These are phyloP conservation scores for Neria commutata DNA, from an alignment of 2,888 invertebrate species.

Conservation along the genomic window DNA sequence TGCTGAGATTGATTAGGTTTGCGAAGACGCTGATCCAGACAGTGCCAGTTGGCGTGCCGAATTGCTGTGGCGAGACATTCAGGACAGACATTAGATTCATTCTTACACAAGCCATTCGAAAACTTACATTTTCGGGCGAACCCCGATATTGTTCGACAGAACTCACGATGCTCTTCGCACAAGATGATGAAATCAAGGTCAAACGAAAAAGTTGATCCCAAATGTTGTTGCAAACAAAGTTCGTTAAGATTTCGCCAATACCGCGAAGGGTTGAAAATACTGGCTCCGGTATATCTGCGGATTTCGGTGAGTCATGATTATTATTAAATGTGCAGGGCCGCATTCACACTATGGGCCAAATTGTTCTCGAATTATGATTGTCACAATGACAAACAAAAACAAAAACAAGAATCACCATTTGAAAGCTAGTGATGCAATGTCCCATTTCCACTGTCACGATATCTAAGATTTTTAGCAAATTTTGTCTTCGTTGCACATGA, in stretches of 20 bases:
- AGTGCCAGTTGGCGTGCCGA: constrained; percentile 54
- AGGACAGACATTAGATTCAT: not conserved
- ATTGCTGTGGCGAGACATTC: constrained; percentile 44
- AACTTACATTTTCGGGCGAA: constrained; percentile 44
- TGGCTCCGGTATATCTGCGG: constrained; percentile 70
- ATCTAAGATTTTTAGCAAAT: no score
- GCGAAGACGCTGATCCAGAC: constrained; percentile 66
- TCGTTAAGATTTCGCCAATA: constrained; percentile 78
- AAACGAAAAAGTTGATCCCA: constrained; percentile 73
- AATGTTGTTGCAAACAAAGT: constrained; percentile 77
- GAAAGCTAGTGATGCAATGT: no score
- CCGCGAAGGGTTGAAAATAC: constrained; percentile 75
- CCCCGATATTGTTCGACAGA: constrained; percentile 43
- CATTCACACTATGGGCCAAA: not conserved
- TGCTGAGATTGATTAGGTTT: constrained; percentile 73
- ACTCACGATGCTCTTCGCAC: constrained; percentile 38
- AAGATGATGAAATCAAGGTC: constrained; percentile 51
- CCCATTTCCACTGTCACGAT: no score
- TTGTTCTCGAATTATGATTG: no score
- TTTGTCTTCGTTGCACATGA: no score
- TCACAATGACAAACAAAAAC: no score
- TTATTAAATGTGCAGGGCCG: not conserved
- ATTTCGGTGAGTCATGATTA: no score
- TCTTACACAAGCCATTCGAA: not conserved
- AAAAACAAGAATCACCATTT: not conserved